Evolutionary conservation across 1,140 invertebrate species (phyloP).

Genomic region (Cotesia typhae): DNA sequence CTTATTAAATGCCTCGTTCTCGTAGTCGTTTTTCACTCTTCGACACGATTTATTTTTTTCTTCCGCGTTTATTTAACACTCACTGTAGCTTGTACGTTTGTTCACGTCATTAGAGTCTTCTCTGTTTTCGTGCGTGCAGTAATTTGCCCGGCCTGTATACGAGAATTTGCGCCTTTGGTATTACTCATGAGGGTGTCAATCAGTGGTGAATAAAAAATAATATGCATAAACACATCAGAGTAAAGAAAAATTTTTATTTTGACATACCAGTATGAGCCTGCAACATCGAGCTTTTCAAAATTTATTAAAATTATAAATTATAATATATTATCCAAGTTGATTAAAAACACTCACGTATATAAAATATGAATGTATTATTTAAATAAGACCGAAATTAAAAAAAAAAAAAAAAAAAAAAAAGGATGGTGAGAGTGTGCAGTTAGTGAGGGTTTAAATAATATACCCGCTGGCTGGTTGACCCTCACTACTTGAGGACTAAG

Average conservation of each 20-base stretch:
- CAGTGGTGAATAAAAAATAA: slow-evolving; percentile 33
- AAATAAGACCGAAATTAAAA: neutral
- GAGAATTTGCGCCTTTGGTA: slow-evolving; percentile 56
- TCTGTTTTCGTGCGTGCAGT: slow-evolving; percentile 52
- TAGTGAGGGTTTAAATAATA: slow-evolving; percentile 20
- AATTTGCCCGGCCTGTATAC: slow-evolving; percentile 59
- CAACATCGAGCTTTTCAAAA: no score
- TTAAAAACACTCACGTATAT: no score
- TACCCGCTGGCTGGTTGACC: slow-evolving; percentile 7
- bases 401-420: slow-evolving; percentile 2
- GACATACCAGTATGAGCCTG: no score
- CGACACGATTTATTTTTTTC: slow-evolving; percentile 22
- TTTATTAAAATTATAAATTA: no score
- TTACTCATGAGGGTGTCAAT: slow-evolving; percentile 34
- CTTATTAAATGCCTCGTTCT: neutral
- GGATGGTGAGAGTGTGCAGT: neutral
- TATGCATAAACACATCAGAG: neutral
- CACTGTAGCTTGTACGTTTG: slow-evolving; percentile 47
- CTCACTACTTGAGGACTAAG: neutral
- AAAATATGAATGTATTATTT: no score
- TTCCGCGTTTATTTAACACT: slow-evolving; percentile 9
- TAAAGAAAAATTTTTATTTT: slow-evolving; percentile 3
- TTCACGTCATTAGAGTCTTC: slow-evolving; percentile 50
- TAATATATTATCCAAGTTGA: no score
- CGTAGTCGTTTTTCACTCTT: slow-evolving; percentile 28